Conservation (phyloP, 2,888 invertebrate species). For the Parnassius orleans region DNA sequence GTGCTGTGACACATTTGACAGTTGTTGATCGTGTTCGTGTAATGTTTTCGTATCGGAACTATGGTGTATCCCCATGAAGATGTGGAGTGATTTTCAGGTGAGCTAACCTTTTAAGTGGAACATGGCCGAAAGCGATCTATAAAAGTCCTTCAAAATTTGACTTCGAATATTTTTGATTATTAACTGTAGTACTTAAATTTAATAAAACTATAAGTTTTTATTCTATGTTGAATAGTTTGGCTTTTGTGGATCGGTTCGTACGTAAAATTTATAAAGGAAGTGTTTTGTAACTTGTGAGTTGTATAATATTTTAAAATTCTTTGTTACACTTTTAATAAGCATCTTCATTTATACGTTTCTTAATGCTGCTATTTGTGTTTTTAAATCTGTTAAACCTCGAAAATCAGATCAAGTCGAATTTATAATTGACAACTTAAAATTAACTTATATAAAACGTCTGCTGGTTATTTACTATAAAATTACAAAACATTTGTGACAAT, state of each 20-base stretch:
- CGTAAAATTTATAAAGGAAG: background rate
- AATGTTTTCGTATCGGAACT: conserved; percentile 80
- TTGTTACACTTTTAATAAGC: conserved; percentile 1
- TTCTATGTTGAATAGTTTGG: background rate
- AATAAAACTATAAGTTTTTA: conserved; percentile 5
- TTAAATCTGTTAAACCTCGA: too few species aligned
- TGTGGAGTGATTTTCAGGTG: conserved; percentile 81
- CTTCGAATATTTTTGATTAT: conserved; percentile 12
- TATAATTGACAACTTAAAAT: too few species aligned
- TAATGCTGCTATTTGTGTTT: background rate
- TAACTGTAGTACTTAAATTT: background rate
- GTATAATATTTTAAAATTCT: conserved; percentile 12
- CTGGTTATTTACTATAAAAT: too few species aligned
- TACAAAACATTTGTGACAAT: too few species aligned
- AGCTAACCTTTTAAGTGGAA: conserved; percentile 40
- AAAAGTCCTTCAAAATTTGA: background rate
- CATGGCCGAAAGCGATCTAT: conserved; percentile 2
- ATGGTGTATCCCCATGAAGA: conserved; percentile 80
- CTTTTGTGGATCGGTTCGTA: conserved; percentile 6
- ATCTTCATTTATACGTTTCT: background rate
- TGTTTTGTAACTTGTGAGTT: background rate
- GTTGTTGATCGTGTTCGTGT: conserved; percentile 77
- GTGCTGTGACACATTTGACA: conserved; percentile 74
- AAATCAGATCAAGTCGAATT: too few species aligned
- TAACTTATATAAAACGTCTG: too few species aligned